These are phyloP conservation scores for Heliangelus exortis DNA, from an alignment of 2,797 vertebrate species.

Conservation along the genomic window DNA sequence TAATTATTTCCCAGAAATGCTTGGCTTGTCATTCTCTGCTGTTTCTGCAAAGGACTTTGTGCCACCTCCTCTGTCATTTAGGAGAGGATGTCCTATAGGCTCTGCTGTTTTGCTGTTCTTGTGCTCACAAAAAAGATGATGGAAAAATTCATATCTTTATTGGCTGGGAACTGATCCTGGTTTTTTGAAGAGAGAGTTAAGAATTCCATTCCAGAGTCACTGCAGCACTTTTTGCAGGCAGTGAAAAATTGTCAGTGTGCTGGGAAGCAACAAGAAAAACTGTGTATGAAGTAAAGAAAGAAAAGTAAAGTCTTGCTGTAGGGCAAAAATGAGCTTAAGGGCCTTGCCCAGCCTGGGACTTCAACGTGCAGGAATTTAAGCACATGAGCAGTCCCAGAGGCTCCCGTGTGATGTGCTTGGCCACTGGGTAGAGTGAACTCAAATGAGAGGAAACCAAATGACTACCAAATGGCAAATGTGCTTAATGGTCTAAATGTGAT, in stretches of 20 bases:
- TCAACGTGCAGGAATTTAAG: not conserved
- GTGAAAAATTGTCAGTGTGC: not conserved
- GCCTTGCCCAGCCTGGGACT: not conserved
- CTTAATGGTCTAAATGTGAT: conserved; percentile 21
- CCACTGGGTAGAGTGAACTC: not conserved
- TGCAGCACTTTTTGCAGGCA: not conserved
- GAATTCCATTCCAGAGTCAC: conserved; percentile 7
- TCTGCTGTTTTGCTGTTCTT: not conserved
- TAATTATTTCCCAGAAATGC: not conserved
- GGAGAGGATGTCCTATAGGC: not conserved
- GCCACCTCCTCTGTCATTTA: not conserved
- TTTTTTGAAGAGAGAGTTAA: not conserved
- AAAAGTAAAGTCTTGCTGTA: not conserved
- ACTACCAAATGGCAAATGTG: not conserved
- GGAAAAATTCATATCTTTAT: conserved; percentile 30
- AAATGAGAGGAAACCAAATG: not conserved
- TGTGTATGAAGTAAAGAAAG: not conserved
- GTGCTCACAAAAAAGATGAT: not conserved
- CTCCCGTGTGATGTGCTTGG: conserved; percentile 3
- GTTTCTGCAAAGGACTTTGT: not conserved
- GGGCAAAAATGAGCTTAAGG: not conserved
- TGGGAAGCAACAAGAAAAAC: not conserved
- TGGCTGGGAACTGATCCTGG: conserved; percentile 33
- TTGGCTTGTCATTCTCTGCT: not conserved
- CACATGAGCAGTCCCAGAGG: not conserved